phyloP scores from a whole-genome alignment of 1,140 invertebrate genomes.

The Leguminivora glycinivorella region DNA sequence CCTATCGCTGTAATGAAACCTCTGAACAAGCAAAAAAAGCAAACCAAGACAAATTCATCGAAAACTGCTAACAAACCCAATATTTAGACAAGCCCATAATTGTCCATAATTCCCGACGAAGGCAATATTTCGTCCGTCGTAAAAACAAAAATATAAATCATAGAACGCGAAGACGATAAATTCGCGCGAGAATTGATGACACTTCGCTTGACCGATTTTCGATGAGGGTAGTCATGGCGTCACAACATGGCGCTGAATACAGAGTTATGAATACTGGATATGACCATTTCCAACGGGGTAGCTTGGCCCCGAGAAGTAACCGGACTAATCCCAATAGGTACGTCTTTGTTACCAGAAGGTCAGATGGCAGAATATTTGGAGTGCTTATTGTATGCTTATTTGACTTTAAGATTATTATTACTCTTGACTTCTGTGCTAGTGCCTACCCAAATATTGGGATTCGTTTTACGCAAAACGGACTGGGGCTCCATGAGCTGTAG shows the following conservation, averaged over 20 bases:
- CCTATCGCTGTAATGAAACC: not conserved
- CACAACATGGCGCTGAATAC: not conserved
- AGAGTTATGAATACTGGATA: not conserved
- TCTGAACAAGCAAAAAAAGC: not conserved
- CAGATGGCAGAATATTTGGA: no score
- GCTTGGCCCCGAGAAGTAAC: no score
- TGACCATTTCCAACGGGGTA: no score
- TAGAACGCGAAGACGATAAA: slow-evolving; percentile 3
- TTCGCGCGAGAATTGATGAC: not conserved
- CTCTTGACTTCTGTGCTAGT: no score
- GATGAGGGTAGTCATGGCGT: slow-evolving; percentile 15
- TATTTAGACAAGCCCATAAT: not conserved
- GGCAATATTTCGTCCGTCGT: slow-evolving; percentile 8
- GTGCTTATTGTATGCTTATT: no score
- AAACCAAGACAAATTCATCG: not conserved
- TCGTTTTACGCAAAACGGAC: no score
- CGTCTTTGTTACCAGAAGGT: no score
- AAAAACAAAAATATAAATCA: slow-evolving; percentile 25
- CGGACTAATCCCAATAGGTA: no score
- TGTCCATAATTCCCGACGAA: not conserved
- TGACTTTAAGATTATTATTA: no score
- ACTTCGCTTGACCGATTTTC: slow-evolving; percentile 19
- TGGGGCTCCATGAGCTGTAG: no score
- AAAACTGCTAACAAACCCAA: not conserved
- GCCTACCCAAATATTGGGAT: no score